Conservation (phyloP, 1,140 invertebrate genomes). For the Conus ventricosus region DNA sequence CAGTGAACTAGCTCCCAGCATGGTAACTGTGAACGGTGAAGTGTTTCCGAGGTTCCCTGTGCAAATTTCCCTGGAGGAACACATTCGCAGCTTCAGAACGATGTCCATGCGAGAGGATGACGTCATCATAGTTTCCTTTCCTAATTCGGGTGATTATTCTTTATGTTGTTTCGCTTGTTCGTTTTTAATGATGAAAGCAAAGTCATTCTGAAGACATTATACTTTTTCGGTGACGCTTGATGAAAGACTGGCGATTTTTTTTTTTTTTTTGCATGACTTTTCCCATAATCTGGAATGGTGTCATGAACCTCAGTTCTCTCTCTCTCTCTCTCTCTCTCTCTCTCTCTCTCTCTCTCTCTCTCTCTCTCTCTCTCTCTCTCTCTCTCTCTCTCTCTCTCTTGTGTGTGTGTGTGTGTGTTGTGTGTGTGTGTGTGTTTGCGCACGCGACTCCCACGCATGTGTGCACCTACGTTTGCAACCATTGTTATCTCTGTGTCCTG, state of each 20-base stretch:
- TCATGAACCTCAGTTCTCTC: not conserved
- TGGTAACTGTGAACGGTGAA: conserved; percentile 1
- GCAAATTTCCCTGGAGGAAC: not conserved
- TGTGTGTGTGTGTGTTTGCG: no score
- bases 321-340: not conserved
- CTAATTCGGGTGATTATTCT: conserved; percentile 6
- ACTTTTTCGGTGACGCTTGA: no score
- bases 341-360: no score
- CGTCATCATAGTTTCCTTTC: conserved; percentile 6
- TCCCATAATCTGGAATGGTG: not conserved
- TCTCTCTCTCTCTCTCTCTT: no score
- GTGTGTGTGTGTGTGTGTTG: no score
- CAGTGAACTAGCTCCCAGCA: not conserved
- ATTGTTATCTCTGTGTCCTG: no score
- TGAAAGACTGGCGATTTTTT: not conserved
- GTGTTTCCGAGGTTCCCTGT: conserved; percentile 2
- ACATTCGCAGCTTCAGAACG: not conserved
- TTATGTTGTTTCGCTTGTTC: not conserved
- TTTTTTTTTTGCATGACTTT: not conserved
- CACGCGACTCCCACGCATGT: no score
- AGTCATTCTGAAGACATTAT: no score
- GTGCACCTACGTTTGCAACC: no score
- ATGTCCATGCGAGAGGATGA: conserved; percentile 26
- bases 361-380: no score
- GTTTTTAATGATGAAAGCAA: not conserved